These are phyloP conservation scores for Lacerta viridis DNA, from an alignment of 2,797 vertebrate genomes.

Conservation along the genomic window DNA sequence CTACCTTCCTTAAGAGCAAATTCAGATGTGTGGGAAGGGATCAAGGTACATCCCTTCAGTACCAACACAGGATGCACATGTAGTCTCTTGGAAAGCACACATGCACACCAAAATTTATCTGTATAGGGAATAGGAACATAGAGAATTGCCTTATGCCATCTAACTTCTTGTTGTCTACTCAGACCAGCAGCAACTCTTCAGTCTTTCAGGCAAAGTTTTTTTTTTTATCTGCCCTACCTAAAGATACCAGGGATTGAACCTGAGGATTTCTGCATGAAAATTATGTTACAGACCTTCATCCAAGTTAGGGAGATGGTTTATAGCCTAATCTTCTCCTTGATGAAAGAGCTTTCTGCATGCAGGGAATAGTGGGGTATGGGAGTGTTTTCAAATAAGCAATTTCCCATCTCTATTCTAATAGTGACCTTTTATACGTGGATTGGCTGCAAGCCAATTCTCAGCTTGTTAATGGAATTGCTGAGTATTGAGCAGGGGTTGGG, in stretches of 20 bases:
- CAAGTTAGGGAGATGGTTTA: not conserved
- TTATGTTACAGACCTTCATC: not conserved
- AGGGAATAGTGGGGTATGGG: not conserved
- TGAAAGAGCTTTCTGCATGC: not conserved
- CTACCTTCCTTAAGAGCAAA: not conserved
- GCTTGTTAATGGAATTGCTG: slow-evolving; percentile 6
- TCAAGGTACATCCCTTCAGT: not conserved
- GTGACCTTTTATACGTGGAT: not conserved
- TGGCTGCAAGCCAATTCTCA: not conserved
- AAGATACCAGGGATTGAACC: not conserved
- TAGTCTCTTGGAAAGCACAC: not conserved
- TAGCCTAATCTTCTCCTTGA: slow-evolving; percentile 8
- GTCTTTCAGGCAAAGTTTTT: not conserved
- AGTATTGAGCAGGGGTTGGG: not conserved
- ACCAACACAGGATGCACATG: not conserved
- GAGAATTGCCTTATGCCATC: not conserved
- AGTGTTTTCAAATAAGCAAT: slow-evolving; percentile 21
- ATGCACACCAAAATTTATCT: not conserved
- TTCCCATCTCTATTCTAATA: not conserved
- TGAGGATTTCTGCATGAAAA: not conserved
- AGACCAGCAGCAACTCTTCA: not conserved
- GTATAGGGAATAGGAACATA: not conserved
- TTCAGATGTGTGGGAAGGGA: not conserved
- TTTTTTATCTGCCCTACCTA: not conserved
- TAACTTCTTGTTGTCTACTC: not conserved